Evolutionary conservation across 2,888 invertebrate species (phyloP).

Genomic region (Drosophila borealis): DNA sequence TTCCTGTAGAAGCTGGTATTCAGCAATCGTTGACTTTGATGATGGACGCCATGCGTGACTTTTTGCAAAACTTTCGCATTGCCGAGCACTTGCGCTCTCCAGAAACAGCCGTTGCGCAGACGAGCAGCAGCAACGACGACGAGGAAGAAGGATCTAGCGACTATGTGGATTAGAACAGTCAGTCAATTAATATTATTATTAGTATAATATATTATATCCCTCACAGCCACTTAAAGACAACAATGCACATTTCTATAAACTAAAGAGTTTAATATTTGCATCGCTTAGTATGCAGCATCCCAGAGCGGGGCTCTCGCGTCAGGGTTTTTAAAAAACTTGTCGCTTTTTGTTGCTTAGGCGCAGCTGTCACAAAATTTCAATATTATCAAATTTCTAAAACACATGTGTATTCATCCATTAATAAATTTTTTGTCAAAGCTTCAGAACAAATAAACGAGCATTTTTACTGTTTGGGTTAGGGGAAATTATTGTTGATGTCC

Average conservation of each 20-base stretch:
- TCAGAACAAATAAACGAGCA: constrained; percentile 36
- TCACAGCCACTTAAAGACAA: constrained; percentile 31
- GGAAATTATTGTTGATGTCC: neutral
- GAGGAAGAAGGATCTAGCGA: constrained; percentile 86
- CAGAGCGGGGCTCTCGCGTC: constrained; percentile 28
- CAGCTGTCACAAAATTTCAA: constrained; percentile 56
- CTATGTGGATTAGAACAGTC: constrained; percentile 80
- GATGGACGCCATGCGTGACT: constrained; percentile 90
- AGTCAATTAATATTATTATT: constrained; percentile 40
- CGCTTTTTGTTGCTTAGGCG: constrained; percentile 35
- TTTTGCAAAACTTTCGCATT: constrained; percentile 88
- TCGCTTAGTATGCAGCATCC: constrained; percentile 27
- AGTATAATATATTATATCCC: constrained; percentile 27
- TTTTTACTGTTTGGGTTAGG: constrained; percentile 9
- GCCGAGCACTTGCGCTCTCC: constrained; percentile 86
- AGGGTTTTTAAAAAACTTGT: constrained; percentile 33
- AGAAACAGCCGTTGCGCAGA: constrained; percentile 69
- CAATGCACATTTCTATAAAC: constrained; percentile 30
- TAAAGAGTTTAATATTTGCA: constrained; percentile 14
- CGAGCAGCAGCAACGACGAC: constrained; percentile 85
- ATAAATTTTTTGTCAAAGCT: constrained; percentile 55
- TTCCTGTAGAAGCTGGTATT: constrained; percentile 81
- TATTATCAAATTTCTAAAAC: constrained; percentile 30
- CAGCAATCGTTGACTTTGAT: constrained; percentile 88
- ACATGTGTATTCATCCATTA: constrained; percentile 50